These are phyloP conservation scores for Archegozetes longisetosus DNA, from an alignment of 1,140 invertebrate species.

Conservation along the genomic window DNA sequence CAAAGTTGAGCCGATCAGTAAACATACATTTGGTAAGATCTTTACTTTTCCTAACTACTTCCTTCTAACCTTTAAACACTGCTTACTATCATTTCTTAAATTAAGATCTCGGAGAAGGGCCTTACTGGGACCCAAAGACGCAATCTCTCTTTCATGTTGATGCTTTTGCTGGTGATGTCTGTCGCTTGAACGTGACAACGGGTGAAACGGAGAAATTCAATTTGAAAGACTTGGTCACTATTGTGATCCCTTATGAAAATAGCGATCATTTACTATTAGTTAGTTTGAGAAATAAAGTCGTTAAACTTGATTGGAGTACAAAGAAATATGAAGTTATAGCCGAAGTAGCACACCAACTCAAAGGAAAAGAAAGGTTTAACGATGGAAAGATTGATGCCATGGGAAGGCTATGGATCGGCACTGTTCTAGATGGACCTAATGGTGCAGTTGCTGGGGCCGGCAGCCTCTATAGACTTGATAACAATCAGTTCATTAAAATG, in stretches of 20 bases:
- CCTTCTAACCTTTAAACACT: too few species aligned
- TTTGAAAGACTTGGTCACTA: constrained; percentile 9
- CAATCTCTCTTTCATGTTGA: constrained; percentile 1
- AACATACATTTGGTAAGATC: too few species aligned
- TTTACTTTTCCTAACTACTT: too few species aligned
- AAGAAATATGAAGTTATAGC: neutral
- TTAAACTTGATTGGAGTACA: neutral
- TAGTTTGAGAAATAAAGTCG: constrained; percentile 6
- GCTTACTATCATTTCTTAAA: too few species aligned
- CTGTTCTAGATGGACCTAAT: constrained; percentile 25
- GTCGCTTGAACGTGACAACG: neutral
- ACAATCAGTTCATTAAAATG: constrained; percentile 14
- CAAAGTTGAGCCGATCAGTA: neutral
- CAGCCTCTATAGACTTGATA: constrained; percentile 6
- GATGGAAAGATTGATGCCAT: constrained; percentile 70
- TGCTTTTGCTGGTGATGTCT: constrained; percentile 8
- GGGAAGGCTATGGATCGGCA: constrained; percentile 59
- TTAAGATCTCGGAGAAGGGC: constrained; percentile 6
- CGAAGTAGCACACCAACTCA: neutral
- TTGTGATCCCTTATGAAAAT: constrained; percentile 6
- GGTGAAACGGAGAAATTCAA: neutral
- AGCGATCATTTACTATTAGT: neutral
- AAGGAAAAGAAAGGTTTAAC: constrained; percentile 42
- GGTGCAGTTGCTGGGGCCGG: constrained; percentile 22
- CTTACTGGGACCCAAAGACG: neutral